Evolutionary conservation across 2,797 vertebrate genomes (phyloP).

Genomic region (Xiphophorus birchmanni): DNA sequence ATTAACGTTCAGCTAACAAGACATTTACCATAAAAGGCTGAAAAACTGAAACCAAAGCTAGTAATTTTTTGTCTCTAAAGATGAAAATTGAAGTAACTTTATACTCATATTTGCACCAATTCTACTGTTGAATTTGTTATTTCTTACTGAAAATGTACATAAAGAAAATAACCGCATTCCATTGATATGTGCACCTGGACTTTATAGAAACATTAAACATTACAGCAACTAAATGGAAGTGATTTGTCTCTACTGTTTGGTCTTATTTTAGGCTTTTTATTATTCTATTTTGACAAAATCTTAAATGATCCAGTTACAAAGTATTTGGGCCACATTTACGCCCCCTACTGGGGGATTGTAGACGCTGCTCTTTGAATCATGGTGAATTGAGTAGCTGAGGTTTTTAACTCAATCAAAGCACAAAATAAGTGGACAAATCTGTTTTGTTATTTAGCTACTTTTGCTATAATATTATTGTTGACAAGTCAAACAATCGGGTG

Average conservation of each 20-base stretch:
- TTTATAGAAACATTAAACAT: not conserved
- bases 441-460: not conserved
- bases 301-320: too few species aligned
- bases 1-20: not conserved
- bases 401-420: not conserved
- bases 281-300: not conserved
- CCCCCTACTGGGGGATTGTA: not conserved
- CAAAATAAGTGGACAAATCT: not conserved
- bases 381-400: not conserved
- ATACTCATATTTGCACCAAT: not conserved
- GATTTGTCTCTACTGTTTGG: not conserved
- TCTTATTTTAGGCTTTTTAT: not conserved
- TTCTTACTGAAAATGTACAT: not conserved
- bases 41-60: not conserved
- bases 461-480: not conserved
- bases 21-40: not conserved
- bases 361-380: not conserved
- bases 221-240: not conserved
- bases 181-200: not conserved
- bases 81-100: not conserved
- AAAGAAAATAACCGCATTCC: not conserved
- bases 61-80: not conserved
- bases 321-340: not conserved
- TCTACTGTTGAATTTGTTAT: not conserved
- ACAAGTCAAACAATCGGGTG: not conserved